Conservation (phyloP, 2,888 invertebrate genomes). For the Meiosimyza decipiens region DNA sequence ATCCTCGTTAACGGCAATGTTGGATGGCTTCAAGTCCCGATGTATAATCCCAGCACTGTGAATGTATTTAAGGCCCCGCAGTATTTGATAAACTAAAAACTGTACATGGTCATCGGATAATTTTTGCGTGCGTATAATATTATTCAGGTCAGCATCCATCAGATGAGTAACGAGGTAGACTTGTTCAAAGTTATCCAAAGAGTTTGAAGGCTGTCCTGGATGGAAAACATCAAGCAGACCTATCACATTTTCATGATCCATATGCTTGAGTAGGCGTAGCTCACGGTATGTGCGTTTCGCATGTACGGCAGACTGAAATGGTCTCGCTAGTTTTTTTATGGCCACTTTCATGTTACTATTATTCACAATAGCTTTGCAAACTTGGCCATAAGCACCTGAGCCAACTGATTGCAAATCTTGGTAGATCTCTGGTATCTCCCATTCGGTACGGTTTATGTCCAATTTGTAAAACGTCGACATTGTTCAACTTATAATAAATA, state of each 20-base stretch:
- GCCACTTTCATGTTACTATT: slow-evolving; percentile 74
- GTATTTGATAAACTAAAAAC: slow-evolving; percentile 97
- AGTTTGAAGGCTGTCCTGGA: slow-evolving; percentile 76
- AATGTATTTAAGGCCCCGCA: slow-evolving; percentile 97
- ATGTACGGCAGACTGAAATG: slow-evolving; percentile 96
- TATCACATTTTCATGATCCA: slow-evolving; percentile 99
- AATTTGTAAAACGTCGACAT: slow-evolving; percentile 85
- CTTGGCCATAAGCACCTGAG: slow-evolving; percentile 98
- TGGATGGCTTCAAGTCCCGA: slow-evolving; percentile 97
- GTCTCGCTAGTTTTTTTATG: slow-evolving; percentile 91
- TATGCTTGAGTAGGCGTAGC: slow-evolving; percentile 94
- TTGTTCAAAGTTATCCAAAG: slow-evolving; percentile 88
- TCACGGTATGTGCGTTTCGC: slow-evolving; percentile 98
- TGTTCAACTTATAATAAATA: slow-evolving; percentile 22
- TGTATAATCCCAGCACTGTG: slow-evolving; percentile 99
- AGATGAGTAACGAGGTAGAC: slow-evolving; percentile 97
- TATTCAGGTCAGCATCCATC: slow-evolving; percentile 99
- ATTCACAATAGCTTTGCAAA: slow-evolving; percentile 66
- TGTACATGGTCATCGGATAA: slow-evolving; percentile 99
- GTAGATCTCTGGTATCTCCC: slow-evolving; percentile 95
- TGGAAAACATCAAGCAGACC: slow-evolving; percentile 94
- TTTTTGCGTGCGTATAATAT: slow-evolving; percentile 96
- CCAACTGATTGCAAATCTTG: slow-evolving; percentile 93
- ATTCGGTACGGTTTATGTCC: slow-evolving; percentile 97
- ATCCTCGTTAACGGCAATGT: slow-evolving; percentile 99